phyloP scores from a whole-genome alignment of 1,140 invertebrate genomes.

The Lordiphosa mommai region DNA sequence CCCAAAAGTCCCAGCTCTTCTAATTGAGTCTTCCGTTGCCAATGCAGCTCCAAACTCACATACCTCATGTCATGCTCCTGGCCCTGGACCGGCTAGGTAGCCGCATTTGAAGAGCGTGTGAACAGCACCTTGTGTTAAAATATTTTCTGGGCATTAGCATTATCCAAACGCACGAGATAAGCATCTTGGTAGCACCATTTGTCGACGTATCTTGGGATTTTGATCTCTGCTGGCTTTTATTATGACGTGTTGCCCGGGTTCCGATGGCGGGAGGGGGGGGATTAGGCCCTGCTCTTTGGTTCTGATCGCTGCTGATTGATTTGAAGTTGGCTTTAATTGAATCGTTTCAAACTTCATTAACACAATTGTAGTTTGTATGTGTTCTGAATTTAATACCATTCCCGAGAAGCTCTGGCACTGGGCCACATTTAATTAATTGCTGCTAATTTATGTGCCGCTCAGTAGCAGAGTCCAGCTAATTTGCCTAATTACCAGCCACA shows the following conservation, averaged over 20 bases:
- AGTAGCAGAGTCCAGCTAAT: constrained; percentile 54
- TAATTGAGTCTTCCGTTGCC: constrained; percentile 72
- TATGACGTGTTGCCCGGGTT: constrained; percentile 26
- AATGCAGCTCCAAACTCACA: constrained; percentile 33
- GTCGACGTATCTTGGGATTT: constrained; percentile 23
- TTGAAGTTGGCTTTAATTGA: constrained; percentile 68
- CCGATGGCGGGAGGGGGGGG: constrained; percentile 6
- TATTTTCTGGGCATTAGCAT: constrained; percentile 32
- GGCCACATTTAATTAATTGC: constrained; percentile 49
- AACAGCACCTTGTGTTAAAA: constrained; percentile 63
- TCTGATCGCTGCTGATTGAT: constrained; percentile 57
- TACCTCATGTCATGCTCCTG: constrained; percentile 67
- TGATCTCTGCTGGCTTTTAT: constrained; percentile 50
- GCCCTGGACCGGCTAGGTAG: constrained; percentile 18
- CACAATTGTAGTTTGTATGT: constrained; percentile 41
- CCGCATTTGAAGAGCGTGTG: constrained; percentile 63
- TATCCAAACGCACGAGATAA: constrained; percentile 36
- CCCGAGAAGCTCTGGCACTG: constrained; percentile 4
- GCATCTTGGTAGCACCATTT: constrained; percentile 51
- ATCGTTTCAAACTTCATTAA: constrained; percentile 58
- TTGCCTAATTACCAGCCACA: constrained; percentile 64
- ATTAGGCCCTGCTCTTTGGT: constrained; percentile 28
- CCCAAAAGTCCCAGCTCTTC: constrained; percentile 48
- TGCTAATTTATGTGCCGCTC: constrained; percentile 44
- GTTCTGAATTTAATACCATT: constrained; percentile 3